A percentile compares a stretch with the other conserved stretches of the same genome.
Conservation (phyloP, 2,888 invertebrate species). For the Timema podura region DNA sequence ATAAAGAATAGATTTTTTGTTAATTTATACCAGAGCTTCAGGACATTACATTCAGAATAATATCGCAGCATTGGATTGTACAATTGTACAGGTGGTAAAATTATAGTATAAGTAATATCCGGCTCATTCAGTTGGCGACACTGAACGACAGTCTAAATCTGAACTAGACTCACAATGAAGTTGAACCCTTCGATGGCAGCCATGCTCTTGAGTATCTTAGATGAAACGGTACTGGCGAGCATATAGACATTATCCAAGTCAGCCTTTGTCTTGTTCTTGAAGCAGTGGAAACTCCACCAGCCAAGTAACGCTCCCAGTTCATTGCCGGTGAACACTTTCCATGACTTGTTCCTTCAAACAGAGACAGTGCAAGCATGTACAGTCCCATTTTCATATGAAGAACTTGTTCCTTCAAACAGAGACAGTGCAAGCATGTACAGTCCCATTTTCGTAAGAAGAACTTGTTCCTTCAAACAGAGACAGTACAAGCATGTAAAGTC, state of each 20-base stretch:
- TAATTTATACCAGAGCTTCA: too few species aligned
- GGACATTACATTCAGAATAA: too few species aligned
- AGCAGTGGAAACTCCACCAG: constrained; percentile 81
- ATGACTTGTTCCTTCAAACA: constrained; percentile 41
- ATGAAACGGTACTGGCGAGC: constrained; percentile 93
- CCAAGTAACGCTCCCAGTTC: constrained; percentile 91
- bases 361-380: not conserved
- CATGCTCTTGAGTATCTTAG: constrained; percentile 85
- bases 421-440: not conserved
- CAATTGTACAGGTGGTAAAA: too few species aligned
- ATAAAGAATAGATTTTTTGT: too few species aligned
- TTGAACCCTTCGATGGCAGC: constrained; percentile 72
- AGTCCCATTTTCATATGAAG: too few species aligned
- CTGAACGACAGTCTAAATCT: not conserved
- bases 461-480: not conserved
- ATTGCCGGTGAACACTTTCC: constrained; percentile 93
- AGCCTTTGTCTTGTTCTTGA: constrained; percentile 47
- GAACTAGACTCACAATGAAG: constrained; percentile 48
- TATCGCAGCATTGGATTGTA: too few species aligned
- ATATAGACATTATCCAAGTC: constrained; percentile 66
- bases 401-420: not conserved
- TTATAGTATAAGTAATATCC: too few species aligned
- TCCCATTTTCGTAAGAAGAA: too few species aligned
- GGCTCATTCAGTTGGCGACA: too few species aligned
- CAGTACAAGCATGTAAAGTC: not conserved